Base-by-base conservation (phyloP, 35 echinoderm and acorn worm genomes). In the Anneissia japonica region DNA sequence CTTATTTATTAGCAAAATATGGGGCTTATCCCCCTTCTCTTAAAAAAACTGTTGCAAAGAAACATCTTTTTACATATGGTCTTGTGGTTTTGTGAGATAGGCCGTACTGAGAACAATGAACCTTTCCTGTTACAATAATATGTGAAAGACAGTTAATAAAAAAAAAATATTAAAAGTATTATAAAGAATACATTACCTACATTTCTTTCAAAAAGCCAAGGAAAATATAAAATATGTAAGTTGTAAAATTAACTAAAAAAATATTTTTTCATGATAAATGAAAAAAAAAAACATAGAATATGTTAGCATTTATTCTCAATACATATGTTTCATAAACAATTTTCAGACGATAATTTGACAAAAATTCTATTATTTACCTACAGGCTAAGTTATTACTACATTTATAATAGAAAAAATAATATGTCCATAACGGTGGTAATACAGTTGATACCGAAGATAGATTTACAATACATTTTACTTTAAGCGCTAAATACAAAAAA, bases 371-470 rank as follows among this genome's bases (percentile, higher is more conserved):
- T 43, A 43, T 43, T 43, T 19, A 9, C 26, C 19, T 64, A 64
- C 21, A 12, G 26, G 26, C 51, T 64, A 64, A 6, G 4, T 4
- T 43, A 64, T 64, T 64, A 64, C 21, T 64, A 64, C 21, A 64
- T 26, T n/a, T 64, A 64, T 64, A 64, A 64, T 64, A 64, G 51
- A 64, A 64, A 64, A 64, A 64, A 64, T 64, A 64, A 64, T 64
- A n/a, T n/a, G 19, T 64, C 26, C 19, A 64, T 64, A 12, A 23
- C 26, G 2, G 7, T 23, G 51, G 19, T 64, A 26, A 2, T 23
- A 23, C 21, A 64, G 7, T 64, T 6, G 21, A 64, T 26, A 64
- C 51, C 19, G 11, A 64, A 64, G 6, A 64, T 64, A 23, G n/a
- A n/a, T n/a, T n/a, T 64, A 64, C 51, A 64, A n/a, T 64, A 64